Base-by-base conservation (phyloP, 30 jellyfish, hydroid and myxozoan species). In the Aurelia sp. region DNA sequence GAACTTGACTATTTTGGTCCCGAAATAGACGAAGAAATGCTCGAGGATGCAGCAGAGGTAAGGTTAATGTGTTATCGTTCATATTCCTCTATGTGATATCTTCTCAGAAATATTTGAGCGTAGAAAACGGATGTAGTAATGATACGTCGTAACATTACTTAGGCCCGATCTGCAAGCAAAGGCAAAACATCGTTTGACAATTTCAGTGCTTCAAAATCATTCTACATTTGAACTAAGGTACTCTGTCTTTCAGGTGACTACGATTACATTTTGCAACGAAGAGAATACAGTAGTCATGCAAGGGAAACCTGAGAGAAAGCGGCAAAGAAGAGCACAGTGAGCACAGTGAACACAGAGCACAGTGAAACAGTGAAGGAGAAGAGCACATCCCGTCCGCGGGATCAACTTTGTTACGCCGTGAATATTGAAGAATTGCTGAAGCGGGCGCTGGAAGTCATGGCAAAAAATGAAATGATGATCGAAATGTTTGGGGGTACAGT, bases 41-140 rank as follows among this genome's bases (percentile, higher is more conserved):
- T 48, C 19, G 83, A 72, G 47, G 67, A 33, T 72, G 83, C 83
- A 3, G 83, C 17, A n/a, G 83, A 72, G 83, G 83, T 72, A 72
- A 72, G 62, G 23, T 72, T 7, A 20, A 6, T 23, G 66, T 72
- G 47, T 37, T 21, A 18, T 72, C 53, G 40, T 10, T 50, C 0
- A 40, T 40, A 30, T 72, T 72, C 8, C 15, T 33, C 3, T 7
- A 18, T 23, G 2, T 31, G 22, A 44, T 53, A 48, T 30, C 62
- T 19, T 33, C 62, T 17, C 9, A 5, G 68, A 22, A 23, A 8
- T 2, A 9, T 37, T 21, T 47, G 17, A 30, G 35, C 60, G 21
- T 18, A 47, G 6, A 69, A 50, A 72, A 72, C 37, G 30, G 11
- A 63, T 12, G 51, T 10, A 13, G 13, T 63, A 16, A 16, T 40